Base-by-base conservation (phyloP, 2,113 vertebrate genomes). In the Urocolius indicus region DNA sequence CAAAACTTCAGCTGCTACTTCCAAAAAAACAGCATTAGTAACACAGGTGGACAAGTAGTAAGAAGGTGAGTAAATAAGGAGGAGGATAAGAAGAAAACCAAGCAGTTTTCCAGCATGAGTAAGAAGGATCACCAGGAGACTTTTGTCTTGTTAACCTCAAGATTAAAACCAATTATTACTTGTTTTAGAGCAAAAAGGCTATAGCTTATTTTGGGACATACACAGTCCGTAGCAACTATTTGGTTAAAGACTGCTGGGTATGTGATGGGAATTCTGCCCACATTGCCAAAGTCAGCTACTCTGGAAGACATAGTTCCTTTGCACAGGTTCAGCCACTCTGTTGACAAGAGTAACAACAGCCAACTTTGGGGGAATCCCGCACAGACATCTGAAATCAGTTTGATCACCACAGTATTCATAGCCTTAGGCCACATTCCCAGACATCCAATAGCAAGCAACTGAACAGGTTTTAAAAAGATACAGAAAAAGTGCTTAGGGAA, bases 401-500 rank as follows among this genome's bases (percentile, higher is more conserved):
- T 93, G 88, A 93, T 90, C 82, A 88, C 76, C 76, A 75, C 78
- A 95, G 90, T 75, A 72, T 86, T 92, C 78, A 32, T 24, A 87
- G 94, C 94, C 94, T 65, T 46, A 87, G 92, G 94, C 77, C 80
- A 90, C 83, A 78, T 94, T 92, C 88, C 85, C 41, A 93, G 11
- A 5, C 59, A 27, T 86, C 90, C 87, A 61, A 76, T 21, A 94
- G 75, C 5, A 5, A 94, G 71, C 62, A 88, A 93, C 92, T 75
- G 72, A 93, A 93, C 85, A 90, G 79, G 72, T 95, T 96, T 93
- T 95, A 84, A 92, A 94, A 83, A 92, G 90, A 86, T 66, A 88
- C 63, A 65, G 79, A 68, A 89, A 90, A 94, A 90, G 57, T 49
- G 84, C 54, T 65, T 32, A 68, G 85, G 88, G 85, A 96, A 76